Conservation (phyloP, 1,140 invertebrate species). For the Arctopsyche grandis region DNA sequence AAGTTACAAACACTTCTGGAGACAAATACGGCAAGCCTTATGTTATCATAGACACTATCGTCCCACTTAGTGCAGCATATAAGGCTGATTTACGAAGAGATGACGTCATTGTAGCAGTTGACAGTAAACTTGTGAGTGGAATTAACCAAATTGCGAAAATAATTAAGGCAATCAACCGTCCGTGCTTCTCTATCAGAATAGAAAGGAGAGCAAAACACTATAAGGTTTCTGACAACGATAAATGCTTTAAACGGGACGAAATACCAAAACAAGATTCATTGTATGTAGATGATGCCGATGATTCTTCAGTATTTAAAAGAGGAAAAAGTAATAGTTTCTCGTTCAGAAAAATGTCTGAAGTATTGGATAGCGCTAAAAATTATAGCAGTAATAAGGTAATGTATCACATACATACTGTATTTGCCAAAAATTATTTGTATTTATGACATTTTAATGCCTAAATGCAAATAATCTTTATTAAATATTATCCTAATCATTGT, state of each 20-base stretch:
- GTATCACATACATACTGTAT: not conserved
- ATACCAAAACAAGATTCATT: slow-evolving; percentile 53
- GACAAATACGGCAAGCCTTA: slow-evolving; percentile 43
- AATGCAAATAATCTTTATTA: too few species aligned
- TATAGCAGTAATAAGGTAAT: slow-evolving; percentile 43
- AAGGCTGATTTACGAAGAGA: slow-evolving; percentile 80
- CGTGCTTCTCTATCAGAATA: slow-evolving; percentile 69
- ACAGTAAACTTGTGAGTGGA: slow-evolving; percentile 78
- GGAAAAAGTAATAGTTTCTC: slow-evolving; percentile 61
- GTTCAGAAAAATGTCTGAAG: slow-evolving; percentile 63
- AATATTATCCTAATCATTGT: too few species aligned
- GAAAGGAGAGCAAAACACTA: slow-evolving; percentile 63
- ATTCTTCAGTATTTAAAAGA: slow-evolving; percentile 54
- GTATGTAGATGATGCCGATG: slow-evolving; percentile 56
- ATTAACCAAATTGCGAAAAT: slow-evolving; percentile 80
- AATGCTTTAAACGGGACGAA: slow-evolving; percentile 42
- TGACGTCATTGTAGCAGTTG: slow-evolving; percentile 83
- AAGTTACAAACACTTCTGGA: slow-evolving; percentile 63
- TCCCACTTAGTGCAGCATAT: slow-evolving; percentile 78
- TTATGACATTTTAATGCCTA: not conserved
- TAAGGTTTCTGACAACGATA: slow-evolving; percentile 38
- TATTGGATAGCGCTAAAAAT: slow-evolving; percentile 63
- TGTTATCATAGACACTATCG: slow-evolving; percentile 82
- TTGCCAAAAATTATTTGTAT: not conserved
- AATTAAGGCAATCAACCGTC: slow-evolving; percentile 59